These are phyloP conservation scores for Daubentonia madagascariensis DNA, from an alignment of 2,113 vertebrate genomes.

Conservation along the genomic window DNA sequence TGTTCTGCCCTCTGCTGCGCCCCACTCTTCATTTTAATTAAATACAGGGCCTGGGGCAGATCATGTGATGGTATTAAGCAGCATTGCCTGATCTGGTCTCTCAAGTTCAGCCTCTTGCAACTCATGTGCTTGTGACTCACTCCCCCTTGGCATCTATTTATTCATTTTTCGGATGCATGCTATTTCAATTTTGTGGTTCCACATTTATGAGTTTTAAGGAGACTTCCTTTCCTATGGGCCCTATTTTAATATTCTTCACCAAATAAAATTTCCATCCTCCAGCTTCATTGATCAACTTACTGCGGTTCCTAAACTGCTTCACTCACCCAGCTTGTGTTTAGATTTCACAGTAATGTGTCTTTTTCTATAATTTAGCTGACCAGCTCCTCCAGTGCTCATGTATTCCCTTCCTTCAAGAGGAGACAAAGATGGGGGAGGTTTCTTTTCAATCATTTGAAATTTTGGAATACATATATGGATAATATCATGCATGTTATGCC, in stretches of 20 bases:
- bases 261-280: background rate
- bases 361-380: background rate
- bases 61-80: conserved; percentile 89
- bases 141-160: conserved; percentile 31
- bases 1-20: background rate
- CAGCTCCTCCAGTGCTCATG: background rate
- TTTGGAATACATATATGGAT: background rate
- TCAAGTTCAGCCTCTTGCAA: conserved; percentile 72
- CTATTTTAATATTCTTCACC: background rate
- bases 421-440: background rate
- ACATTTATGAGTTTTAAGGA: background rate
- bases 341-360: background rate
- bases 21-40: conserved; percentile 70
- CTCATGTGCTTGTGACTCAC: conserved; percentile 90
- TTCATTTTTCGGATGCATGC: background rate
- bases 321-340: background rate
- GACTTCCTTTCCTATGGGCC: background rate
- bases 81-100: conserved; percentile 84
- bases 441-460: background rate
- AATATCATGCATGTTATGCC: background rate
- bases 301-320: background rate
- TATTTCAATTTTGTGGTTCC: background rate
- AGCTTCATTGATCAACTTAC: background rate
- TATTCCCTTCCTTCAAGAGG: background rate
- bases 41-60: conserved; percentile 80